These are phyloP conservation scores for Aethina tumida DNA, from an alignment of 1,140 invertebrate species.

Conservation along the genomic window DNA sequence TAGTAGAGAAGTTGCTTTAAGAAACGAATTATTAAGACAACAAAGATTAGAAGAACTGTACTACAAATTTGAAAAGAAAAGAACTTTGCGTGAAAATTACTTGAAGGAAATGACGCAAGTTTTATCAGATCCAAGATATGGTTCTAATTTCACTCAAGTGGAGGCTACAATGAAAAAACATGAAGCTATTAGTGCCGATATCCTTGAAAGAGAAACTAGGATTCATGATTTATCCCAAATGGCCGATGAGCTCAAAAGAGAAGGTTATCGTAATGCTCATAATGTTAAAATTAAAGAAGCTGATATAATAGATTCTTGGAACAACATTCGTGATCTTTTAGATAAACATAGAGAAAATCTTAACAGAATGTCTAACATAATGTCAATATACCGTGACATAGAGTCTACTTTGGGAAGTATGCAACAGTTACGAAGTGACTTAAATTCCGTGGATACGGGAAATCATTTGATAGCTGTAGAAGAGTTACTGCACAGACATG, in stretches of 20 bases:
- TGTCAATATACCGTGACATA: conserved; percentile 83
- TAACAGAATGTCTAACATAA: conserved; percentile 63
- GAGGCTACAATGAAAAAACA: conserved; percentile 98
- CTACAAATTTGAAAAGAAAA: conserved; percentile 93
- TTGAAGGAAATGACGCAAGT: conserved; percentile 98
- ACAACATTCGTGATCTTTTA: conserved; percentile 71
- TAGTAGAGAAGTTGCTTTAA: conserved; percentile 80
- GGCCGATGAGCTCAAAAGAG: conserved; percentile 80
- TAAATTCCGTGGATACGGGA: conserved; percentile 80
- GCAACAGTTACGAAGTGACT: conserved; percentile 67
- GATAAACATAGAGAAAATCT: conserved; percentile 78
- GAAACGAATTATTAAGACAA: conserved; percentile 85
- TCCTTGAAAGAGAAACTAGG: conserved; percentile 85
- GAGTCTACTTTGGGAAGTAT: conserved; percentile 79
- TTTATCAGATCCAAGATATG: conserved; percentile 83
- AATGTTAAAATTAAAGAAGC: conserved; percentile 71
- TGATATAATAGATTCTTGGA: conserved; percentile 83
- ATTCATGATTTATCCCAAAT: conserved; percentile 89
- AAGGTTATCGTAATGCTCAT: conserved; percentile 86
- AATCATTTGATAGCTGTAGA: conserved; percentile 89
- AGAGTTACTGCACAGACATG: conserved; percentile 87
- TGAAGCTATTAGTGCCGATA: conserved; percentile 96
- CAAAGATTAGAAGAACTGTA: conserved; percentile 91
- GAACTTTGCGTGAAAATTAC: conserved; percentile 83
- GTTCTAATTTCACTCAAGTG: conserved; percentile 82